Percentiles rank a stretch among this genome's conserved stretches.
phyloP scores from a whole-genome alignment of 2,797 vertebrate species.

The Spheniscus humboldti region DNA sequence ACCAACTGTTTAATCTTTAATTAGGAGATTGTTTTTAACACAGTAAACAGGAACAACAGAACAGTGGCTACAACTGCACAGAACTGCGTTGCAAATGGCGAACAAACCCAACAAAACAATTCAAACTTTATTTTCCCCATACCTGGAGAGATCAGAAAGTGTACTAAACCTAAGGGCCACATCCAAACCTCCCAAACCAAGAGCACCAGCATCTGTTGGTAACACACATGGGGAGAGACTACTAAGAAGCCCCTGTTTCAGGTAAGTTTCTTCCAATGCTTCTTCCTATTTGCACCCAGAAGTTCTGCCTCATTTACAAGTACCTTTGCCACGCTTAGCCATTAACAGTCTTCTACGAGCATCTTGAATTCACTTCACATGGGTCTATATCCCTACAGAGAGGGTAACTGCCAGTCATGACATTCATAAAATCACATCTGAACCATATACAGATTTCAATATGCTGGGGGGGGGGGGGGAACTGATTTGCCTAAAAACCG shows the following conservation, averaged over 20 bases:
- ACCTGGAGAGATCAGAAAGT: not conserved
- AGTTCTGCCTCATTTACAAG: not conserved
- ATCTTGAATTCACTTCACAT: not conserved
- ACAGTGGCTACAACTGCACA: not conserved
- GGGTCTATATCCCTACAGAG: not conserved
- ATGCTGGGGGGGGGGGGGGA: not conserved
- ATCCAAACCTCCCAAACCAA: not conserved
- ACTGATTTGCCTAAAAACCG: rapidly evolving
- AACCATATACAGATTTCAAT: not conserved
- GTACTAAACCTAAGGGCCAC: not conserved
- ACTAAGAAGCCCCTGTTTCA: not conserved
- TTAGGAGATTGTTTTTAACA: not conserved
- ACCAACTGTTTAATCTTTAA: not conserved
- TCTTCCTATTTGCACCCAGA: not conserved
- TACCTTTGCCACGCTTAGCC: not conserved
- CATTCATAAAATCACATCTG: not conserved
- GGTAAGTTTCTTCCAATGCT: rapidly evolving
- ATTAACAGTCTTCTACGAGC: not conserved
- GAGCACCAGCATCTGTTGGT: not conserved
- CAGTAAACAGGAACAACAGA: not conserved
- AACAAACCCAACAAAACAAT: not conserved
- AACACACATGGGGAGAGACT: not conserved
- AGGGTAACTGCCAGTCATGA: not conserved
- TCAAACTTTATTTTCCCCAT: not conserved
- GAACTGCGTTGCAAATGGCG: not conserved